phyloP scores from a whole-genome alignment of 2,113 vertebrate species.

The Nerophis ophidion region DNA sequence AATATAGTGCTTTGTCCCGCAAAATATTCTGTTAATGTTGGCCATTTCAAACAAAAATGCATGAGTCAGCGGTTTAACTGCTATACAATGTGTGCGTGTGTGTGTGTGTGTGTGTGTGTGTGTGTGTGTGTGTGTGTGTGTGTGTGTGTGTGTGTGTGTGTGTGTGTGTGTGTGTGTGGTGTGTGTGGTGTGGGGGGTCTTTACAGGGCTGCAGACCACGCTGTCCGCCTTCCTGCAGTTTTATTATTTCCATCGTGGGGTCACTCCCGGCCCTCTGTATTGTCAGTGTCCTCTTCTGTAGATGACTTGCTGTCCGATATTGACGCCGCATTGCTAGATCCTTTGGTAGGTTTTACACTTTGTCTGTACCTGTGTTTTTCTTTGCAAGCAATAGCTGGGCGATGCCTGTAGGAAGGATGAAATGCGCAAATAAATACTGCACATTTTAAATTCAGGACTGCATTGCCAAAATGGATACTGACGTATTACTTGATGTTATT shows the following conservation, averaged over 20 bases:
- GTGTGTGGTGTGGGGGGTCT: neutral
- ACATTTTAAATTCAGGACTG: too few species aligned
- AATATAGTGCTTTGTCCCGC: too few species aligned
- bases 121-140: neutral
- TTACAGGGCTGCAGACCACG: conserved; percentile 73
- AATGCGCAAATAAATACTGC: too few species aligned
- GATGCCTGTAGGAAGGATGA: too few species aligned
- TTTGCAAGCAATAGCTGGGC: neutral
- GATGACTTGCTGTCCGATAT: conserved; percentile 70
- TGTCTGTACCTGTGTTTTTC: conserved; percentile 6
- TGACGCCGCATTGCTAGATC: conserved; percentile 62
- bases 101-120: too few species aligned
- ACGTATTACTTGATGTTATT: too few species aligned
- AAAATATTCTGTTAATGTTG: too few species aligned
- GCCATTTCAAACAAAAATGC: too few species aligned
- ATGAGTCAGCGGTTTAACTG: neutral
- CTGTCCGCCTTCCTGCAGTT: conserved; percentile 72
- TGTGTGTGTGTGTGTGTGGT: neutral
- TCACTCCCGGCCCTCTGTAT: conserved; percentile 44
- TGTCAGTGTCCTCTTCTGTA: conserved; percentile 41
- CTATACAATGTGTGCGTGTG: too few species aligned
- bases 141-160: conserved; percentile 1
- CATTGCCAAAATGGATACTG: too few species aligned
- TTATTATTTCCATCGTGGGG: conserved; percentile 68
- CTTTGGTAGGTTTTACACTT: conserved; percentile 72